phyloP scores from a whole-genome alignment of 2,888 invertebrate species.

The Temnothorax rugatulus region DNA sequence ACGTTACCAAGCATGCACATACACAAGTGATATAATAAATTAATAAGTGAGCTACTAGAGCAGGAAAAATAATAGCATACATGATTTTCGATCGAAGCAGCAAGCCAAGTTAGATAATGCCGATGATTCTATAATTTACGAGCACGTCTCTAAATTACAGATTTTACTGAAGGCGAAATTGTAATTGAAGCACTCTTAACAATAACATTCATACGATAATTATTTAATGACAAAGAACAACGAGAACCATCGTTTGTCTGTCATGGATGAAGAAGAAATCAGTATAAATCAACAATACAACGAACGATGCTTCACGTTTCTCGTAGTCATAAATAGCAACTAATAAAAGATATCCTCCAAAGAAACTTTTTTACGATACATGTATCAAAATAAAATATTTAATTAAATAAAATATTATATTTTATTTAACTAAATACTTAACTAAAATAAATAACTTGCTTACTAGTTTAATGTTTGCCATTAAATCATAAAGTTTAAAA shows the following conservation, averaged over 20 bases:
- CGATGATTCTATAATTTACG: slow-evolving; percentile 22
- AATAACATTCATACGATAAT: slow-evolving; percentile 57
- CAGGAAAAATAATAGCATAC: neutral
- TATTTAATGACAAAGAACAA: slow-evolving; percentile 53
- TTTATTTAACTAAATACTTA: neutral
- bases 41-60: slow-evolving; percentile 8
- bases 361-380: slow-evolving; percentile 51
- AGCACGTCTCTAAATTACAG: slow-evolving; percentile 23
- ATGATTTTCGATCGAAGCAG: neutral
- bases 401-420: neutral
- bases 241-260: slow-evolving; percentile 20
- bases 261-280: neutral
- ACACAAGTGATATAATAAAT: slow-evolving; percentile 33
- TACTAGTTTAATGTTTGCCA: neutral
- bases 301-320: slow-evolving; percentile 42
- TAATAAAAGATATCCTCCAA: slow-evolving; percentile 51
- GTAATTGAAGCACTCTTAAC: slow-evolving; percentile 55
- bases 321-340: slow-evolving; percentile 46
- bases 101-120: slow-evolving; percentile 32
- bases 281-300: neutral
- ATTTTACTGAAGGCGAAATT: slow-evolving; percentile 31
- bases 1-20: slow-evolving; percentile 56
- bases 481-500: neutral
- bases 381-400: neutral
- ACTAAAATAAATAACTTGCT: neutral